A percentile compares a stretch with the other conserved stretches of the same genome.
Conservation (phyloP, 1,140 invertebrate genomes). For the Drosophila subpulchrella region DNA sequence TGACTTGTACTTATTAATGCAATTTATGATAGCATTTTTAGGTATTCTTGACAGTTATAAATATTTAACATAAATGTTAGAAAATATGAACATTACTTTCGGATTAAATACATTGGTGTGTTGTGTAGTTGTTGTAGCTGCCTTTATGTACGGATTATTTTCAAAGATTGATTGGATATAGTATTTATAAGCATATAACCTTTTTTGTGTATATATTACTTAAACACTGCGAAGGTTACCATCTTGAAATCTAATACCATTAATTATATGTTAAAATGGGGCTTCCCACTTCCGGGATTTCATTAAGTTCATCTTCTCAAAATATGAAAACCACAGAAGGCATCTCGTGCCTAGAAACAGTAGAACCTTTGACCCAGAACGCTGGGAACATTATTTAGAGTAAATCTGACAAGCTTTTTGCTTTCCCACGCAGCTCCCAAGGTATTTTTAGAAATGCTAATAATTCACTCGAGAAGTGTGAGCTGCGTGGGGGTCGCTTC, state of each 20-base stretch:
- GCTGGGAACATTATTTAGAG: constrained; percentile 2
- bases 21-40: too few relatives aligned
- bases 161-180: too few relatives aligned
- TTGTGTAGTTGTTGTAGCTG: too few relatives aligned
- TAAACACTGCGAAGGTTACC: background rate
- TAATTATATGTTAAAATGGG: background rate
- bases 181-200: too few relatives aligned
- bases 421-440: background rate
- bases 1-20: too few relatives aligned
- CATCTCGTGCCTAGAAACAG: constrained; percentile 7
- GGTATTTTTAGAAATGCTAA: constrained; percentile 69
- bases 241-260: background rate
- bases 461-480: constrained; percentile 50
- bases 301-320: background rate
- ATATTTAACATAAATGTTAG: too few relatives aligned
- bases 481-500: constrained; percentile 11
- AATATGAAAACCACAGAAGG: background rate
- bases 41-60: too few relatives aligned
- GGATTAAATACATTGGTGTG: too few relatives aligned
- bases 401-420: constrained; percentile 24
- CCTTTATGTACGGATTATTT: too few relatives aligned
- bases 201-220: background rate
- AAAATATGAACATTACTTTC: too few relatives aligned
- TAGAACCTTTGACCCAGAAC: constrained; percentile 6
- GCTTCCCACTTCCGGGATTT: background rate